phyloP scores from a whole-genome alignment of 2,113 vertebrate genomes.

The Sylvia atricapilla region DNA sequence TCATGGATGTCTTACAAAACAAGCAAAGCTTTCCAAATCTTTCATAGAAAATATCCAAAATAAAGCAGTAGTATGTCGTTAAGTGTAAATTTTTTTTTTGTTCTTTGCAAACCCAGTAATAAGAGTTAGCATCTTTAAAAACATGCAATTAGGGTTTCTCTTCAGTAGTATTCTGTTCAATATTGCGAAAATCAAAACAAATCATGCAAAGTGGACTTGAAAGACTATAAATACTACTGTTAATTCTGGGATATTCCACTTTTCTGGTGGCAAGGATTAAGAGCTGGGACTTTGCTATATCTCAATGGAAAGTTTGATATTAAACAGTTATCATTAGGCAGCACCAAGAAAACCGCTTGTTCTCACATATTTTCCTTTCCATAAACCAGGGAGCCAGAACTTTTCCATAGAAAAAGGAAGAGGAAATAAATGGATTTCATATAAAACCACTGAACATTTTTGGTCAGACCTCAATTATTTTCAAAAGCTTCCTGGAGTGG shows the following conservation, averaged over 20 bases:
- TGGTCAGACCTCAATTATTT: conserved; percentile 46
- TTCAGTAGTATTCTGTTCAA: background rate
- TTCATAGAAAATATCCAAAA: conserved; percentile 19
- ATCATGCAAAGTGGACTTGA: background rate
- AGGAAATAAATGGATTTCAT: conserved; percentile 12
- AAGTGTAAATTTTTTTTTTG: background rate
- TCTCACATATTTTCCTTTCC: background rate
- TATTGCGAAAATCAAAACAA: background rate
- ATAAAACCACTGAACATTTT: conserved; percentile 11
- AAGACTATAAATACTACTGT: background rate
- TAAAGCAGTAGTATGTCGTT: background rate
- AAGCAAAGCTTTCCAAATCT: background rate
- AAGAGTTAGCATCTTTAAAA: background rate
- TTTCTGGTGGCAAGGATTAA: background rate
- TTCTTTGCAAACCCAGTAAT: background rate
- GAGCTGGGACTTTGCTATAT: background rate
- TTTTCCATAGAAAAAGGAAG: conserved; percentile 10
- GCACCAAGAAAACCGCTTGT: background rate
- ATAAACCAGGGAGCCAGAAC: background rate
- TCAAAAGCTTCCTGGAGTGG: background rate
- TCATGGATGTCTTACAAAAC: background rate
- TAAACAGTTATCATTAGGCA: background rate
- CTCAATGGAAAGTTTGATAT: conserved; percentile 4
- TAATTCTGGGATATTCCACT: background rate
- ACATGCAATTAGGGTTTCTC: background rate